Conservation (phyloP, 2,797 vertebrate species). For the Lithobates sylvaticus region DNA sequence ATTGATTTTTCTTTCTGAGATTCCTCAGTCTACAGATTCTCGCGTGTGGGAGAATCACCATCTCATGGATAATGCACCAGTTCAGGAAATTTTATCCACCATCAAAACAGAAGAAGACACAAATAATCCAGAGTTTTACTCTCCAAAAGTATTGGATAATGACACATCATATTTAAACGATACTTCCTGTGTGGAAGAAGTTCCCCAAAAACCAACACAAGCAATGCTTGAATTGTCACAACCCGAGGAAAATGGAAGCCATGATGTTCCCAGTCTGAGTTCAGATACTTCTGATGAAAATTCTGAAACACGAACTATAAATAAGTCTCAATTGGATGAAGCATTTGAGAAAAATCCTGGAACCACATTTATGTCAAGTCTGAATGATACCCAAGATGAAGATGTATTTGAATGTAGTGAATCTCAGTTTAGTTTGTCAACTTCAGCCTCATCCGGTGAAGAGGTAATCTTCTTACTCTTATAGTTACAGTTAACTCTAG, state of each 20-base stretch:
- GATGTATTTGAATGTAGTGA: slow-evolving; percentile 56
- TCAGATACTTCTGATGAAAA: slow-evolving; percentile 65
- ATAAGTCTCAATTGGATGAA: background rate
- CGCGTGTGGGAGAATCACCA: slow-evolving; percentile 63
- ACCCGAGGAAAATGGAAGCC: slow-evolving; percentile 12
- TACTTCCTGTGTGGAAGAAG: background rate
- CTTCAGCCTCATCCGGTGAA: slow-evolving; percentile 44
- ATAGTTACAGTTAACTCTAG: background rate
- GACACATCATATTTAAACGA: slow-evolving; percentile 5
- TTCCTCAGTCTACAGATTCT: slow-evolving; percentile 63
- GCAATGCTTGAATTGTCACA: background rate
- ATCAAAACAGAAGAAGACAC: background rate
- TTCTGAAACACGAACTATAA: slow-evolving; percentile 22
- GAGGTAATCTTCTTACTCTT: slow-evolving; percentile 35
- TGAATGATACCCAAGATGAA: slow-evolving; percentile 36
- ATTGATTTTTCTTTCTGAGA: slow-evolving; percentile 42
- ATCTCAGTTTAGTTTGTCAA: slow-evolving; percentile 50
- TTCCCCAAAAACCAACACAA: background rate
- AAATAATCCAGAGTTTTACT: background rate
- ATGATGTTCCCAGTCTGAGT: background rate
- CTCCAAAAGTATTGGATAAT: background rate
- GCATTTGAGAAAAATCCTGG: slow-evolving; percentile 27
- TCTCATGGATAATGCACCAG: background rate
- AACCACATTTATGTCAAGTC: slow-evolving; percentile 5
- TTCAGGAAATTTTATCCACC: slow-evolving; percentile 5